phyloP scores from a whole-genome alignment of 2,113 vertebrate species.

The Austrofundulus limnaeus region DNA sequence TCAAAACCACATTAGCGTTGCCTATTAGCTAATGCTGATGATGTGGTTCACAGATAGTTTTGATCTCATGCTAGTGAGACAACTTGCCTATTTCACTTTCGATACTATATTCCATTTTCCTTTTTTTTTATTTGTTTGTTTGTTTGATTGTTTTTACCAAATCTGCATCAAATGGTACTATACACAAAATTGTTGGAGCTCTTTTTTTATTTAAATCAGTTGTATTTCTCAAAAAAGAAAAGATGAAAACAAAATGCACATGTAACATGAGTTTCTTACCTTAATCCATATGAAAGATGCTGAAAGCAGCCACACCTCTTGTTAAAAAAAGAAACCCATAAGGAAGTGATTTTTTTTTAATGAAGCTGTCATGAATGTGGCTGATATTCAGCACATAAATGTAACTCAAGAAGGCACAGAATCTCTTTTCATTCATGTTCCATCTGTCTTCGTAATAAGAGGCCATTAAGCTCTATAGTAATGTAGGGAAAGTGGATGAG shows the following conservation, averaged over 20 bases:
- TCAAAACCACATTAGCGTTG: conserved; percentile 50
- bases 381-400: conserved; percentile 44
- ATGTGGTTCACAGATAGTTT: conserved; percentile 62
- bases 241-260: neutral
- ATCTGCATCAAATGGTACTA: neutral
- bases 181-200: neutral
- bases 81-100: conserved; percentile 1
- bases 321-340: neutral
- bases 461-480: conserved; percentile 78
- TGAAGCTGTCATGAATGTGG: conserved; percentile 35
- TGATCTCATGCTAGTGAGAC: conserved; percentile 18
- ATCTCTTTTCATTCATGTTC: conserved; percentile 56
- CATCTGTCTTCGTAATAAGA: conserved; percentile 77
- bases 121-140: no score
- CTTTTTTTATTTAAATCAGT: neutral
- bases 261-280: neutral
- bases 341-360: no score
- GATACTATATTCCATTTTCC: no score
- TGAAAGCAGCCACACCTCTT: conserved; percentile 14
- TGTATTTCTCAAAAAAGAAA: neutral
- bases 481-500: conserved; percentile 77
- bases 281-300: neutral
- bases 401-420: conserved; percentile 71
- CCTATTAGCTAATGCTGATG: conserved; percentile 58
- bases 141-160: neutral